Evolutionary conservation across 2,797 vertebrate genomes (phyloP), one percentile per base, ranked within the genome.

Genomic region (Danio jaintianensis): DNA sequence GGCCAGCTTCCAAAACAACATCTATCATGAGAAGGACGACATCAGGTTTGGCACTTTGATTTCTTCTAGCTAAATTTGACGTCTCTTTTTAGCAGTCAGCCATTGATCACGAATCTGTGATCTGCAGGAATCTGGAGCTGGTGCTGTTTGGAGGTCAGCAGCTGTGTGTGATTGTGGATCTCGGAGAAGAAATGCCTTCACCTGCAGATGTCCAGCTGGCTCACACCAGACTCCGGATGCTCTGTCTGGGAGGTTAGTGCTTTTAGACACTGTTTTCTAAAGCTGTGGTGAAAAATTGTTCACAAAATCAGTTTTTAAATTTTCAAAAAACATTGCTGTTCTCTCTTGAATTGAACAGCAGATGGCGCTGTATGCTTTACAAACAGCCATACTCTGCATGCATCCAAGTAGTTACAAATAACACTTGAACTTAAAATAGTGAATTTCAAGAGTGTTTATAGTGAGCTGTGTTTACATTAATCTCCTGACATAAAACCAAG

Each of bases 21-120:
- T 96, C 6, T 96, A 97, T 86, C 96, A 97, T 0, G 95, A 96
- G 91, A 96, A 95, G 6, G 96, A 98, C 18, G 96, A 98, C 12
- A 86, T 96, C 84, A 96, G 96, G 97, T 98, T 82, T 89, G 81
- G 83, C 58, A 74, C 10, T 55, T 5, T 8, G 10, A 48, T 6
- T 58, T 43, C 70, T 36, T 47, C 68, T 42, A 16, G 68, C 40
- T 66, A 40, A 38, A 40, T 18, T 9, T 36, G 12, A 70, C 5
- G 38, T 58, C 16, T 1, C 22, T 52, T 48, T 5, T 13, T 20
- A 75, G 72, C 36, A n/a, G 8, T 52, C 11, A 12, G 47, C 10
- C 72, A n/a, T 53, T 53, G 8, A 13, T 52, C 6, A 6, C 8
- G 56, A 5, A 20, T 78, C 22, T 66, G 38, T 85, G 67, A 61